phyloP scores from a whole-genome alignment of 2,113 vertebrate genomes.

The Heterocephalus glaber region DNA sequence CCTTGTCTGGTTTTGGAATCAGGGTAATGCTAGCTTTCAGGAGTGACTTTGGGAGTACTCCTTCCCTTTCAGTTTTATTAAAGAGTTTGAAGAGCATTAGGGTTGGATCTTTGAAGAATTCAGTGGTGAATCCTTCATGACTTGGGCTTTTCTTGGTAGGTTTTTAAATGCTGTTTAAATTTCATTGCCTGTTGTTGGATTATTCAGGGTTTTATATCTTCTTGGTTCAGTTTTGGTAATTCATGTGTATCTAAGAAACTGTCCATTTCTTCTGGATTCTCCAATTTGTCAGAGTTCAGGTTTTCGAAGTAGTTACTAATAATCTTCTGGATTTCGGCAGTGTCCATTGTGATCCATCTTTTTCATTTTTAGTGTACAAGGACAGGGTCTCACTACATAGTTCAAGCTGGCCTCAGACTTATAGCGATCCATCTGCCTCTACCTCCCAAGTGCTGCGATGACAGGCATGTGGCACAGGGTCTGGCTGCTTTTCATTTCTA shows the following conservation, averaged over 20 bases:
- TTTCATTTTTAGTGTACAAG: background rate
- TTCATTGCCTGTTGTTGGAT: background rate
- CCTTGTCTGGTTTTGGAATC: background rate
- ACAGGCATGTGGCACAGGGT: background rate
- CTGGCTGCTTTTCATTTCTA: background rate
- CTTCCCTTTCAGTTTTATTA: background rate
- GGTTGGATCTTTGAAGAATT: background rate
- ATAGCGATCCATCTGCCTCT: background rate
- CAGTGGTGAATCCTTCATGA: background rate
- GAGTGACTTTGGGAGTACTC: background rate
- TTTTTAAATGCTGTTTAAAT: background rate
- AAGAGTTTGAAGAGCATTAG: background rate
- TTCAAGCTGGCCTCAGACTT: background rate
- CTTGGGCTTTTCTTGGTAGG: background rate
- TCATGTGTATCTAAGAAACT: background rate
- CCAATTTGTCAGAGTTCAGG: background rate
- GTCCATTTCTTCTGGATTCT: background rate
- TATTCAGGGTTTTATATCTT: background rate
- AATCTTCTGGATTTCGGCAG: background rate
- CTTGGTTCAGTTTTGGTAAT: background rate
- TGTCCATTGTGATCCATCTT: background rate
- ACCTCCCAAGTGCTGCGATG: background rate
- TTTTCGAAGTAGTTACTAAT: background rate
- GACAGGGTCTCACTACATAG: background rate
- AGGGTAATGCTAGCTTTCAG: background rate